These are phyloP conservation scores for Anguilla anguilla DNA, from an alignment of 2,797 vertebrate species.

Conservation along the genomic window DNA sequence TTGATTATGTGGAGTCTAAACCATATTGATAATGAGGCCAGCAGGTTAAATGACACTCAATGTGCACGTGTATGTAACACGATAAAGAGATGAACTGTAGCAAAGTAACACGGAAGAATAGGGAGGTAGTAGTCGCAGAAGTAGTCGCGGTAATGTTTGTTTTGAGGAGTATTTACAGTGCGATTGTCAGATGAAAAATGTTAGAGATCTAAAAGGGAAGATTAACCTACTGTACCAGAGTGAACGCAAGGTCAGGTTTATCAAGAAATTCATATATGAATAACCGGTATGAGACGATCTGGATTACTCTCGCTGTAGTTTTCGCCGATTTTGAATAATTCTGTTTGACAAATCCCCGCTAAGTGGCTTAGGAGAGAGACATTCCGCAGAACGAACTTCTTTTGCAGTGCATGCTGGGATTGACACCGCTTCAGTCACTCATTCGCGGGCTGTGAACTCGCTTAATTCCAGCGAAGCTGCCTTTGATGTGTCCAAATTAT, in stretches of 20 bases:
- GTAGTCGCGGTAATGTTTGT: neutral
- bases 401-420: neutral
- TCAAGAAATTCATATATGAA: neutral
- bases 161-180: neutral
- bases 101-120: no score
- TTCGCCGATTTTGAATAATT: slow-evolving; percentile 4
- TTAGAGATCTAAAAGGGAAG: neutral
- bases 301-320: neutral
- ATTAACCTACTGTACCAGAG: neutral
- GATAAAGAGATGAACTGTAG: no score
- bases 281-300: neutral
- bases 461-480: neutral
- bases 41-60: no score
- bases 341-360: neutral
- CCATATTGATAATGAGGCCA: no score
- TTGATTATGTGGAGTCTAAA: no score
- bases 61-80: no score
- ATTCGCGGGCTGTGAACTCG: neutral
- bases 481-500: neutral
- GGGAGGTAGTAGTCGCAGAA: neutral
- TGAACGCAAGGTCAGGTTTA: neutral
- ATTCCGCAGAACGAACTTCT: neutral
- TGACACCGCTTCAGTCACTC: neutral
- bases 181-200: neutral
- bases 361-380: neutral